phyloP scores from a whole-genome alignment of 2,888 invertebrate genomes.

The Chaetogeoica ovagalla region DNA sequence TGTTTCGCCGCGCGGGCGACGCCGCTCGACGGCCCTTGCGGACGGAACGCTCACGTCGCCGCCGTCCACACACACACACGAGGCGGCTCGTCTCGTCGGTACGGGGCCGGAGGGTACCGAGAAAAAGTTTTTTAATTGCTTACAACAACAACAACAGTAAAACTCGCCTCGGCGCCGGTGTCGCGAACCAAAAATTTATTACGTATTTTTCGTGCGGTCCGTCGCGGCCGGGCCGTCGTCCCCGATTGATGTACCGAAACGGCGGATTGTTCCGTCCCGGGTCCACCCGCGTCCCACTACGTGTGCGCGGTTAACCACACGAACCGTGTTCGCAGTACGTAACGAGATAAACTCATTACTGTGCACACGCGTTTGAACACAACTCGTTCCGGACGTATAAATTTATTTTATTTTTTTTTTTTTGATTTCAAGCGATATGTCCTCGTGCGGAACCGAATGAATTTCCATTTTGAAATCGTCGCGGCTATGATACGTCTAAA shows the following conservation, averaged over 20 bases:
- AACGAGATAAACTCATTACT: no score
- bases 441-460: no score
- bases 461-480: no score
- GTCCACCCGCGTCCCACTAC: no score
- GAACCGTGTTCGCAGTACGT: no score
- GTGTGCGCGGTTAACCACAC: no score
- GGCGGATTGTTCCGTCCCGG: background rate
- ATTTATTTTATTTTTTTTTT: no score
- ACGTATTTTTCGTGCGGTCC: slow-evolving; percentile 16
- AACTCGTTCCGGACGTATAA: no score
- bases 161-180: slow-evolving; percentile 15
- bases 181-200: slow-evolving; percentile 18
- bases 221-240: background rate
- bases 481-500: no score
- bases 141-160: slow-evolving; percentile 38
- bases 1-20: background rate
- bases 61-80: background rate
- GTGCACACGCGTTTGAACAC: no score
- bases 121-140: slow-evolving; percentile 44
- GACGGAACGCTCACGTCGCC: background rate
- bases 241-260: slow-evolving; percentile 39
- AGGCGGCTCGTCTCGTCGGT: no score
- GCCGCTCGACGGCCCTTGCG: slow-evolving; percentile 26
- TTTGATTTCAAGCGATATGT: no score
- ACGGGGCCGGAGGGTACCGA: background rate